Evolutionary conservation across 2,797 vertebrate genomes (phyloP), one percentile per base, ranked within the genome.

Genomic region (Choloepus didactylus): DNA sequence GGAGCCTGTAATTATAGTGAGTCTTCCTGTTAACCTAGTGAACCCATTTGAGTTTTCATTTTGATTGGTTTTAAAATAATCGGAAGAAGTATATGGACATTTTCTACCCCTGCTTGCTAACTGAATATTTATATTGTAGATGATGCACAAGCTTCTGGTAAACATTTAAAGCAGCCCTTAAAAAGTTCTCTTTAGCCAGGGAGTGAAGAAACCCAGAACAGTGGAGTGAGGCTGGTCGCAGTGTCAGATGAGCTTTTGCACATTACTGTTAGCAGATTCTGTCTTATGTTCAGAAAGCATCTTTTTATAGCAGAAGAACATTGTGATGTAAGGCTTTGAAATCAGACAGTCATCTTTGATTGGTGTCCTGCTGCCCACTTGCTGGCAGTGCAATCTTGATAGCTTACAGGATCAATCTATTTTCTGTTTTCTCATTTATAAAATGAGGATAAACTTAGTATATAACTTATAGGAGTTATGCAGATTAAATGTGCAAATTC

Each of bases 21-120:
- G 60, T 15, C 21, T 41, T 89, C 38, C 77, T 11, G 6, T 80
- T 67, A 67, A 80, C 82, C 31, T 19, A 69, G 46, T 31, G 81
- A 75, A 31, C 12, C 11, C 77, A 31, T 77, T 75, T 44, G 25
- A 41, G 41, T 84, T 96, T 91, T 90, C 59, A 49, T 92, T 82
- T 84, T 31, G 9, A 23, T 64, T 81, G 56, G 35, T 35, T 85
- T 86, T 77, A 56, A 82, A 80, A 77, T 92, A 51, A 80, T 73
- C 31, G 27, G 85, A 60, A 86, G 46, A 67, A 82, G 10, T 54
- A 69, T 87, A 82, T 76, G 27, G 60, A n/a, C 35, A 23, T 49
- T 23, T 49, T 46, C 21, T 16, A 14, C 16, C 16, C 38, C 49
- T 4, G 16, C 54, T 79, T 89, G 82, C 72, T 46, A 16, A 80